Base-by-base conservation (phyloP, 2,113 vertebrate genomes). In the Recurvirostra avosetta region DNA sequence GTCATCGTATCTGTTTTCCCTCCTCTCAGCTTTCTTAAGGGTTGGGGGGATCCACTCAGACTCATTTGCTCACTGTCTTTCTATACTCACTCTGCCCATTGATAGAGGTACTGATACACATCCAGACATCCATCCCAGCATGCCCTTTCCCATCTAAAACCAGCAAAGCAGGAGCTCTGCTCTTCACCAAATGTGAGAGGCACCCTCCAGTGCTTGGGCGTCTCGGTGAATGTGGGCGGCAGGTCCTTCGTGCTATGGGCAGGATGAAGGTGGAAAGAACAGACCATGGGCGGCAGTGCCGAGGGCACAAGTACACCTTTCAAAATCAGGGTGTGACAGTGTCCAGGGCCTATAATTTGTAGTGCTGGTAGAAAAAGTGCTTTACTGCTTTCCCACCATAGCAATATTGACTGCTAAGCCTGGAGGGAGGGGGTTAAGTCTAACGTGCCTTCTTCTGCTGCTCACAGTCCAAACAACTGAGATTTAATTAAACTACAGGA, bases 401-500 rank as follows among this genome's bases (percentile, higher is more conserved):
- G 58, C 25, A 36, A 38, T n/a, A 53, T 36, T 72, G 52, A 65
- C 52, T 41, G 18, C 50, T 63, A 56, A 76, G 18, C 30, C 2
- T 7, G 55, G 38, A 83, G 27, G 36, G 63, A 76, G 11, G 9
- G n/a, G 38, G 32, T 95, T 95, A 80, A 95, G 26, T 34, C 20
- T 20, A 47, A 29, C 1, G 0, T 40, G 41, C 11, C 23, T 79
- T 52, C 62, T 90, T 13, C 40, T 56, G 45, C 63, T 43, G 14
- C 15, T 80, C n/a, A 45, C 58, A 47, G 34, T 63, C 45, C 27
- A 88, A 81, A 86, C 23, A 86, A 29, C 32, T 38, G 52, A 92
- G 63, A 68, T 34, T 78, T 91, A 90, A 96, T 81, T 94, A 86
- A 94, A 81, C 32, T 85, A 17, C 45, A 96, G 77, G 62, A 82